Evolutionary conservation across 2,797 vertebrate genomes (phyloP).

Genomic region (Melanotaenia boesemani): DNA sequence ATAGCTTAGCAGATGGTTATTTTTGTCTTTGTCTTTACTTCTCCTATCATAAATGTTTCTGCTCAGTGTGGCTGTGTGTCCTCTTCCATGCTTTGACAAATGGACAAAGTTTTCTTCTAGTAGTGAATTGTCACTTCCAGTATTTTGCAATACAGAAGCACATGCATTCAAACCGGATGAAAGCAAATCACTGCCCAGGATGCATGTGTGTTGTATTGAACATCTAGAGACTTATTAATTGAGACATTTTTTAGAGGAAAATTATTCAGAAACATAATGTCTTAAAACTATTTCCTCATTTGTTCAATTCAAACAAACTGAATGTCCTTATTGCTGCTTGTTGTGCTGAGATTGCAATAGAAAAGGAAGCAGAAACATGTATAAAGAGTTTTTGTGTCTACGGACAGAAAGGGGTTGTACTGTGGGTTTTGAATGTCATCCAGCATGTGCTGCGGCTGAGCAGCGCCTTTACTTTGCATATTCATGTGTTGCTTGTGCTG

Average conservation of each 20-base stretch:
- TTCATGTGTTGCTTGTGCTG: slow-evolving; percentile 48
- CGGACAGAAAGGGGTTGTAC: slow-evolving; percentile 26
- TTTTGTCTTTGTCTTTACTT: not conserved
- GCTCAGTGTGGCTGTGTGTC: slow-evolving; percentile 30
- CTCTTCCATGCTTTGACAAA: slow-evolving; percentile 44
- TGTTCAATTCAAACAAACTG: not conserved
- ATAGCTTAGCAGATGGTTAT: not conserved
- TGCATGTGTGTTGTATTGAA: not conserved
- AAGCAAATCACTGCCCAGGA: not conserved
- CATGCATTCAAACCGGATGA: not conserved
- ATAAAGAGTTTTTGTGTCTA: slow-evolving; percentile 25
- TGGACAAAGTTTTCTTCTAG: not conserved
- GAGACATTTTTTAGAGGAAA: no score
- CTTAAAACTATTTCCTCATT: not conserved
- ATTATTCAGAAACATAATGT: not conserved
- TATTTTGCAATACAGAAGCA: slow-evolving; percentile 33
- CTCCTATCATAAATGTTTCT: not conserved
- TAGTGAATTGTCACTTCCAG: slow-evolving; percentile 43
- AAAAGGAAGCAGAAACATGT: slow-evolving; percentile 10
- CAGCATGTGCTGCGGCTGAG: slow-evolving; percentile 22
- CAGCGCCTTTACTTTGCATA: slow-evolving; percentile 55
- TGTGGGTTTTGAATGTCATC: slow-evolving; percentile 48
- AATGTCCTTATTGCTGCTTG: not conserved
- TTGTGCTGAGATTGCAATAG: not conserved
- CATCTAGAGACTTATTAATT: not conserved